Evolutionary conservation across 1,140 invertebrate species (phyloP).

Genomic region (Drosophila micromelanica): DNA sequence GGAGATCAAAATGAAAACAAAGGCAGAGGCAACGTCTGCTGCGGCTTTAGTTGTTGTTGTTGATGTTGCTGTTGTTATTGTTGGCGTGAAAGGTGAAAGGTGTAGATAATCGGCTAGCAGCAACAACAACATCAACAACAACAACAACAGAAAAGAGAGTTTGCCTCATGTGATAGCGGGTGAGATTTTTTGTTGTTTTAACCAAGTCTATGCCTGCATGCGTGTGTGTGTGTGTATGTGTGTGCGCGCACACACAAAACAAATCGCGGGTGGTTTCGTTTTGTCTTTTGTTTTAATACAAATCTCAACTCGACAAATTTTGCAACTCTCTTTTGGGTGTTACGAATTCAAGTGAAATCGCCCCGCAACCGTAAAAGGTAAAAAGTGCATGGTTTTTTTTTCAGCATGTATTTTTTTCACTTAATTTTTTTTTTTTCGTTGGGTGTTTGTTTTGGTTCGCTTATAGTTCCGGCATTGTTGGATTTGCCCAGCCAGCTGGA

Average conservation of each 20-base stretch:
- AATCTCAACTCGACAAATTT: constrained; percentile 58
- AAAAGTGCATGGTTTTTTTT: constrained; percentile 70
- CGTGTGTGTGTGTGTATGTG: constrained; percentile 15
- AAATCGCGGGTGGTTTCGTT: constrained; percentile 79
- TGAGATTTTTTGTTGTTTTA: constrained; percentile 53
- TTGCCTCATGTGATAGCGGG: constrained; percentile 68
- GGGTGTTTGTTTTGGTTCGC: constrained; percentile 62
- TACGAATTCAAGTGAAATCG: constrained; percentile 82
- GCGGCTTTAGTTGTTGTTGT: constrained; percentile 27
- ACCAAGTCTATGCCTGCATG: not conserved
- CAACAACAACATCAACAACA: constrained; percentile 26
- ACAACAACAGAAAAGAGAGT: constrained; percentile 67
- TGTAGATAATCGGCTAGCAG: constrained; percentile 72
- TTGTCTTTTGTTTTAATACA: constrained; percentile 71
- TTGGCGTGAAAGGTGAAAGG: constrained; percentile 80
- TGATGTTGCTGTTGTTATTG: constrained; percentile 45
- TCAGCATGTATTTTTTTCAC: constrained; percentile 39
- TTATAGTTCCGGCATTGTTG: constrained; percentile 72
- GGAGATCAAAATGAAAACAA: constrained; percentile 67
- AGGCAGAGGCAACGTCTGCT: constrained; percentile 52
- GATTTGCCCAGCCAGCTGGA: constrained; percentile 46
- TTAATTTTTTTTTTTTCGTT: constrained; percentile 27
- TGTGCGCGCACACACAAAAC: constrained; percentile 44
- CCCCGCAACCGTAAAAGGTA: constrained; percentile 54
- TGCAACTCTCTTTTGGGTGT: constrained; percentile 66